Conservation (phyloP, 2,888 invertebrate species). For the Vannuccia rotundouncinata region DNA sequence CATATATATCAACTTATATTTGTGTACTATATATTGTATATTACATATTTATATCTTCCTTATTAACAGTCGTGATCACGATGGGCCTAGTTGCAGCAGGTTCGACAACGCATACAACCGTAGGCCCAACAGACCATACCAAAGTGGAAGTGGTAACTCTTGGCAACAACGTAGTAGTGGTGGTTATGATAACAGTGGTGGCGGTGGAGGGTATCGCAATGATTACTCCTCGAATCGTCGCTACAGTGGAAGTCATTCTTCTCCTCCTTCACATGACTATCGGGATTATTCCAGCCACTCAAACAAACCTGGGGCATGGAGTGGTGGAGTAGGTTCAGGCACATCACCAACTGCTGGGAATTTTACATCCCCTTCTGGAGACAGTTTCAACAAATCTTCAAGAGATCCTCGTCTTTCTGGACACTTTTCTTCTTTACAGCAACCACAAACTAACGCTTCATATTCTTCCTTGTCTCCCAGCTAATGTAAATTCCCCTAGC, state of each 20-base stretch:
- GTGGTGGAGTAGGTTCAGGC: neutral
- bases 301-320: neutral
- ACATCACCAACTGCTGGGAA: neutral
- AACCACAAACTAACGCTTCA: neutral
- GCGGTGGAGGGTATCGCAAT: neutral
- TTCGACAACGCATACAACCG: slow-evolving; percentile 33
- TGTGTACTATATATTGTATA: neutral
- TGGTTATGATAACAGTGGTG: neutral
- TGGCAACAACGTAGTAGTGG: neutral
- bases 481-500: neutral
- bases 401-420: neutral
- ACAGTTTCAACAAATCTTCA: neutral
- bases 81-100: neutral
- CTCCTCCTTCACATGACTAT: neutral
- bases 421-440: neutral
- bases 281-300: neutral
- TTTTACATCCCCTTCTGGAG: neutral
- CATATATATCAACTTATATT: neutral
- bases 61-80: neutral
- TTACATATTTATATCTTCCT: neutral
- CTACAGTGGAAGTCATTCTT: neutral
- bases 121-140: neutral
- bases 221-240: neutral
- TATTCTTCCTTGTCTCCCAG: neutral
- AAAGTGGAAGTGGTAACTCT: neutral